phyloP scores from a whole-genome alignment of 2,797 vertebrate species.

The Mus caroli region DNA sequence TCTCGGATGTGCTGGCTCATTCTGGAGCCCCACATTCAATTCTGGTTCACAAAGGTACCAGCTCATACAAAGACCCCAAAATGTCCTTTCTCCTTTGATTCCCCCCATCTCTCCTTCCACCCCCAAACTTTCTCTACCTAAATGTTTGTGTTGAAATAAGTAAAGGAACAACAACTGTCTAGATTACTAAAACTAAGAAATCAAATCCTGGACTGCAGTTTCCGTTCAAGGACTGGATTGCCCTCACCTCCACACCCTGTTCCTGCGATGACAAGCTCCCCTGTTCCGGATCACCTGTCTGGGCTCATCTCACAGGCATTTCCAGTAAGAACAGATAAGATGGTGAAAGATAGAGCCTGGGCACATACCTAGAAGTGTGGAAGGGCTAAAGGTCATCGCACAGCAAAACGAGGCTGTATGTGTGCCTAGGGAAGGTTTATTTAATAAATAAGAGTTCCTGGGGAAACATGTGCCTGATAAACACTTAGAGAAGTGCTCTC shows the following conservation, averaged over 20 bases:
- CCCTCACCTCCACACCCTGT: neutral
- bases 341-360: neutral
- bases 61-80: neutral
- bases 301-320: neutral
- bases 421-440: neutral
- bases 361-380: neutral
- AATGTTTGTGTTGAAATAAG: neutral
- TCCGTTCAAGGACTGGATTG: neutral
- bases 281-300: neutral
- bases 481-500: neutral
- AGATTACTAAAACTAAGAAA: neutral
- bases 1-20: too few relatives aligned
- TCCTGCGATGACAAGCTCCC: neutral
- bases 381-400: neutral
- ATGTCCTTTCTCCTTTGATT: too few relatives aligned
- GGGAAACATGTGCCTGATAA: neutral
- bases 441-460: neutral
- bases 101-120: too few relatives aligned
- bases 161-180: neutral
- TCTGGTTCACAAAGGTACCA: neutral
- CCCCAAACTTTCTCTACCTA: neutral
- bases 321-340: neutral
- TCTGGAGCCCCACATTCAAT: neutral
- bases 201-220: neutral
- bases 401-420: neutral